Evolutionary conservation across 2,797 vertebrate genomes (phyloP).

Genomic region (Myiothlypis chrysogaster): DNA sequence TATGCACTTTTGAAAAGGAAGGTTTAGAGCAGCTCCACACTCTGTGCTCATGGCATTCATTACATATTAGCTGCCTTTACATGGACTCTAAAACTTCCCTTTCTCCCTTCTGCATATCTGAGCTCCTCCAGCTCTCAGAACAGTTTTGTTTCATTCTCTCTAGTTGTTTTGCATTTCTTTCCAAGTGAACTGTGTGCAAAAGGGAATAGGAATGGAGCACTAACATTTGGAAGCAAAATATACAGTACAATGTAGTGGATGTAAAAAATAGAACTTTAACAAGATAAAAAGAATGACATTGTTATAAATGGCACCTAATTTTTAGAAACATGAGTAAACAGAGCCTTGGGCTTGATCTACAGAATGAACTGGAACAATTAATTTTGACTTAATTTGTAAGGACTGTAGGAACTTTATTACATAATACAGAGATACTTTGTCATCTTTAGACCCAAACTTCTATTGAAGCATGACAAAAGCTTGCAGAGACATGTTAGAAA

Average conservation of each 20-base stretch:
- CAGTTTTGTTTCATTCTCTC: background rate
- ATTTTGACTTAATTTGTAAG: background rate
- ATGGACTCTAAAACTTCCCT: background rate
- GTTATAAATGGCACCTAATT: background rate
- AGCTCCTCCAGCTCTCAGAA: background rate
- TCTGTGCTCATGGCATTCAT: background rate
- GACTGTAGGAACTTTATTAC: background rate
- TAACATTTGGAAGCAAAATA: background rate
- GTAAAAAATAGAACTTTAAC: background rate
- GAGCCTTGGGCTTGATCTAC: conserved; percentile 5
- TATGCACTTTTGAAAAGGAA: background rate
- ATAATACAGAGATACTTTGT: background rate
- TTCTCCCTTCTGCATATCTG: background rate
- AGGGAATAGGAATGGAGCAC: background rate
- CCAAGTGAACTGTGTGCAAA: background rate
- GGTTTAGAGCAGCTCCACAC: background rate
- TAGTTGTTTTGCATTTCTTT: background rate
- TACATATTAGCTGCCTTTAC: background rate
- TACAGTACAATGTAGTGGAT: background rate
- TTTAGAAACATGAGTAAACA: conserved; percentile 35
- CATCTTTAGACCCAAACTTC: background rate
- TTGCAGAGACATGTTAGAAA: background rate
- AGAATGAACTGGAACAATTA: conserved; percentile 20
- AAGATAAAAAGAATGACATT: background rate
- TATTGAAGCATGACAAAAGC: background rate